Conservation (phyloP, 2,888 invertebrate genomes). For the Apocheima hispidaria region DNA sequence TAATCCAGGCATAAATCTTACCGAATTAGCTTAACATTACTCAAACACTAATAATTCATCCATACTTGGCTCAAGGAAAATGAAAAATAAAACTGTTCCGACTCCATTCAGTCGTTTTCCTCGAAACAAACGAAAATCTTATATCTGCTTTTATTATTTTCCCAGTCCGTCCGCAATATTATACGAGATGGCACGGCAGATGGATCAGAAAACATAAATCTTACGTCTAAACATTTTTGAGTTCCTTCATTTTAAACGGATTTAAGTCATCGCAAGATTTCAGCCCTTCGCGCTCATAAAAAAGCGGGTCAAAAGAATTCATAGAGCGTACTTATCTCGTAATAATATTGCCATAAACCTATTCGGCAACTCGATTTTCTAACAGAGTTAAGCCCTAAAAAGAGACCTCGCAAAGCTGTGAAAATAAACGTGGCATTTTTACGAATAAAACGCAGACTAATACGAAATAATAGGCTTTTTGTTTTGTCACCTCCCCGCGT, state of each 20-base stretch:
- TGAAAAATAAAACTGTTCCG: slow-evolving; percentile 76
- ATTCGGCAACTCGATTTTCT: slow-evolving; percentile 44
- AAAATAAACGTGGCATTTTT: slow-evolving; percentile 43
- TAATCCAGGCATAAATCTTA: slow-evolving; percentile 53
- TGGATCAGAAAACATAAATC: slow-evolving; percentile 83
- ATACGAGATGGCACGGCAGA: slow-evolving; percentile 77
- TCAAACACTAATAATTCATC: slow-evolving; percentile 65
- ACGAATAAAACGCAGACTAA: slow-evolving; percentile 46
- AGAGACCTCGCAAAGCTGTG: slow-evolving; percentile 39
- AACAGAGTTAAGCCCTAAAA: slow-evolving; percentile 36
- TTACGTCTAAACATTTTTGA: slow-evolving; percentile 79
- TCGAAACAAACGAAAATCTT: slow-evolving; percentile 75
- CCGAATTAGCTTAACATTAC: slow-evolving; percentile 57
- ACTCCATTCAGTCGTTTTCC: slow-evolving; percentile 71
- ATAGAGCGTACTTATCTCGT: slow-evolving; percentile 1
- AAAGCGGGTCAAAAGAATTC: not conserved
- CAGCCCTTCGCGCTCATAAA: not conserved
- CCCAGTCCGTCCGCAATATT: slow-evolving; percentile 80
- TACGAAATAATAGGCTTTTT: slow-evolving; percentile 65
- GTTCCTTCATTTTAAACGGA: slow-evolving; percentile 49
- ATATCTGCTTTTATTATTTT: slow-evolving; percentile 79
- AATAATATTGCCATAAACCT: slow-evolving; percentile 29
- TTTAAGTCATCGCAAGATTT: slow-evolving; percentile 9
- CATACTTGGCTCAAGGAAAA: slow-evolving; percentile 69
- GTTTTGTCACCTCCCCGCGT: slow-evolving; percentile 67